Evolutionary conservation across 2,113 vertebrate species (phyloP).

Genomic region (Pluvialis apricaria): DNA sequence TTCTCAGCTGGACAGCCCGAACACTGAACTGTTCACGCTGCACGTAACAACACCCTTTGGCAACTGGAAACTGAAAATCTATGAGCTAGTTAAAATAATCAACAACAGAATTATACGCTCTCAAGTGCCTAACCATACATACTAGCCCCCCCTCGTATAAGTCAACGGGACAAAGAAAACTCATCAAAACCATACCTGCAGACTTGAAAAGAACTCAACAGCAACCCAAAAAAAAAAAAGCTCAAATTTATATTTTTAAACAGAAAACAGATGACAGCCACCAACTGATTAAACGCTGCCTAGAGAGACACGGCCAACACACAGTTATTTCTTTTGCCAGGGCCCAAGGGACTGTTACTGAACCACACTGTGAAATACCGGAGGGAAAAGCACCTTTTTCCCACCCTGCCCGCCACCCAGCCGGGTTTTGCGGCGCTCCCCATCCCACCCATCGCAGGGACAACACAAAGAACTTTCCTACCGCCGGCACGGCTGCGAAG

Average conservation of each 20-base stretch:
- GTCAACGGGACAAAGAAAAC: background rate
- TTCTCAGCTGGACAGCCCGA: background rate
- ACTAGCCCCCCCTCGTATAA: background rate
- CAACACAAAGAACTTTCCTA: constrained; percentile 27
- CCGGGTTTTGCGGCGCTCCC: background rate
- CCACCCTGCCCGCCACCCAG: background rate
- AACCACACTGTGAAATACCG: background rate
- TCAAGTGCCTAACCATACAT: background rate
- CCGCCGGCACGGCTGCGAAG: background rate
- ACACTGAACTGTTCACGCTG: background rate
- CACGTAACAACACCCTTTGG: background rate
- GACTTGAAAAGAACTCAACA: background rate
- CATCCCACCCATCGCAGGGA: background rate
- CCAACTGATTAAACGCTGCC: background rate
- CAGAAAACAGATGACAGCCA: background rate
- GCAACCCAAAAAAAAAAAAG: background rate
- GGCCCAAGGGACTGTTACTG: background rate
- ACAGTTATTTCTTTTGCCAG: background rate
- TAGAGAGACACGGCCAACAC: background rate
- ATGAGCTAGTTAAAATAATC: background rate
- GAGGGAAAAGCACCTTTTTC: background rate
- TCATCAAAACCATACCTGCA: background rate
- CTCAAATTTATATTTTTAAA: background rate
- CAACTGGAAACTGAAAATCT: background rate
- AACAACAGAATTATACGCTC: background rate